These are phyloP conservation scores for Netelia virgata DNA, from an alignment of 2,888 invertebrate genomes.

Conservation along the genomic window DNA sequence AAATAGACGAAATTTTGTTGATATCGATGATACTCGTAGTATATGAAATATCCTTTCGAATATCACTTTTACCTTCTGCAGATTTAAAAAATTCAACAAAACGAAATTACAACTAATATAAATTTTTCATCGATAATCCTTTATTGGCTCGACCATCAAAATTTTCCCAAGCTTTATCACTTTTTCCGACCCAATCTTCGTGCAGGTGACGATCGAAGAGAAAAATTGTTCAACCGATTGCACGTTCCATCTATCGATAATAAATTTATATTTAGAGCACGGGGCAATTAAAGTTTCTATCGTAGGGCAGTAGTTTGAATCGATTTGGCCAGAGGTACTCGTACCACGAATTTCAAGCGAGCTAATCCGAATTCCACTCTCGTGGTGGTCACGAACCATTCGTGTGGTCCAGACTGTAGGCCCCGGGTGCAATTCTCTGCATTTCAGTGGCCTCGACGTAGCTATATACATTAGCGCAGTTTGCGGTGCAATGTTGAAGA, in stretches of 20 bases:
- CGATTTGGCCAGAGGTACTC: conserved; percentile 35
- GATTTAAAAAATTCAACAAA: neutral
- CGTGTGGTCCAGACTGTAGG: conserved; percentile 47
- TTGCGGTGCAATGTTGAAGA: neutral
- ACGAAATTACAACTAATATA: too few species aligned
- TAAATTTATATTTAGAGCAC: conserved; percentile 10
- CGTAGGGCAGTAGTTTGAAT: conserved; percentile 13
- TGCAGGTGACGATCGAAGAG: neutral
- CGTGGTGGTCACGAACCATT: conserved; percentile 54
- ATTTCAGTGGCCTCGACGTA: conserved; percentile 38
- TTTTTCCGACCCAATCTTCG: neutral
- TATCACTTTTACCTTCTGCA: neutral
- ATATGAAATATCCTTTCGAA: neutral
- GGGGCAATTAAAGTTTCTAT: conserved; percentile 17
- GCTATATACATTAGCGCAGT: neutral
- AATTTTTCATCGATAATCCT: too few species aligned
- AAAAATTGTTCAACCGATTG: neutral
- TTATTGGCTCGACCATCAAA: neutral
- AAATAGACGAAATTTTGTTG: neutral
- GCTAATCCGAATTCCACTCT: conserved; percentile 55
- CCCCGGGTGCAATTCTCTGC: conserved; percentile 35
- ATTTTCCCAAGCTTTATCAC: neutral
- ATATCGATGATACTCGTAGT: neutral
- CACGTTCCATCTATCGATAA: neutral
- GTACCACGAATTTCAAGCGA: conserved; percentile 47